Evolutionary conservation across 2,888 invertebrate genomes (phyloP), one percentile per base, ranked within the genome.

Genomic region (Molorchus minor): DNA sequence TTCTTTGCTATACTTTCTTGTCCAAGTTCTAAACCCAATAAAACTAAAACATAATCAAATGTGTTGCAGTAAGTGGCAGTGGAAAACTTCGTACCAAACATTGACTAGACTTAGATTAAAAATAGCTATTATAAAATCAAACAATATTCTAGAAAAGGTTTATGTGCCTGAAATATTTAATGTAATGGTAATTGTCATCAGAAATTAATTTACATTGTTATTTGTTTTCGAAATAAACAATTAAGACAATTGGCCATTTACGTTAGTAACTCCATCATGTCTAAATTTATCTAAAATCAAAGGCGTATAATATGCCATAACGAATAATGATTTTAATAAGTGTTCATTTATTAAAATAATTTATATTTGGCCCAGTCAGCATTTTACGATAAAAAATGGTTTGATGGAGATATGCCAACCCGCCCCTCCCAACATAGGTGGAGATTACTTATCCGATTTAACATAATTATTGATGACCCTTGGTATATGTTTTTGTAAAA

Each of bases 281-380:
- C 52, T 52, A 52, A 52, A 52, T 52, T 52, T 52, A 52, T 40
- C 52, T 25, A 52, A 30, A 52, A 41, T 30, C 20, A 19, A 30
- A 41, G 40, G 8, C 13, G 21, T 12, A n/a, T n/a, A n/a, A n/a
- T n/a, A 7, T 13, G 19, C 40, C 29, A n/a, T 12, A 33, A 25
- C 12, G 35, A 25, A 21, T 25, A 12, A 15, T 40, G 38, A 45
- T 45, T 45, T n/a, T n/a, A n/a, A n/a, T n/a, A n/a, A 45, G 25
- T 15, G 10, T 40, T 40, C 51, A 15, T 21, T 17, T 33, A 21
- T 43, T 36, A 10, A 47, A 35, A 47, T 15, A 30, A 30, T 21
- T 45, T 4, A 5, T 25, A 25, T 25, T 4, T 25, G 8, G 4
- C 8, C 25, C 8, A 25, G 25, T n/a, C n/a, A n/a, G n/a, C n/a